Conservation (phyloP, 2,113 vertebrate species). For the Dipodomys stephensi region DNA sequence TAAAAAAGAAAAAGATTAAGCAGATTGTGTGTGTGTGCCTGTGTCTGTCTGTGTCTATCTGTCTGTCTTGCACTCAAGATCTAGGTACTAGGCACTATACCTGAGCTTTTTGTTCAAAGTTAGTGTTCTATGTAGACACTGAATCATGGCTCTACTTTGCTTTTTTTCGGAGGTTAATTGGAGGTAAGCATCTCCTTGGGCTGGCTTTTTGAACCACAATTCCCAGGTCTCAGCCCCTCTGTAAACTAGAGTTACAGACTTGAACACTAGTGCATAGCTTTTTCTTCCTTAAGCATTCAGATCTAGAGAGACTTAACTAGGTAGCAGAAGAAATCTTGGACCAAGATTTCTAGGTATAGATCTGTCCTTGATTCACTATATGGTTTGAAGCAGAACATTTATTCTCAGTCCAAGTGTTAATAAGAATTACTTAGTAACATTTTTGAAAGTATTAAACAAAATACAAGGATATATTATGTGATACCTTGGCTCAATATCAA, state of each 20-base stretch:
- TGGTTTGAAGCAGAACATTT: constrained; percentile 19
- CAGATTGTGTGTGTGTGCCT: not conserved
- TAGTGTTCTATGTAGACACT: no score
- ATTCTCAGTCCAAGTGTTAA: not conserved
- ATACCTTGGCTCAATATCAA: not conserved
- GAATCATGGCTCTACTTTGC: no score
- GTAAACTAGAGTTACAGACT: no score
- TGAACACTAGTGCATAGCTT: no score
- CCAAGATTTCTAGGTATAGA: not conserved
- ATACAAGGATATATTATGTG: not conserved
- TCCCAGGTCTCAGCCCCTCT: no score
- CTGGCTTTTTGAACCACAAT: no score
- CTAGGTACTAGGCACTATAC: no score
- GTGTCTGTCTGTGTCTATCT: no score
- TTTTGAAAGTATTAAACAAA: not conserved
- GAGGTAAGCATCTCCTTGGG: no score
- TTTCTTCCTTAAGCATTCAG: not conserved
- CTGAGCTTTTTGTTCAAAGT: no score
- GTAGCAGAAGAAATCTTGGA: not conserved
- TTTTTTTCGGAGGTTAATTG: no score
- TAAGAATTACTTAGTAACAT: not conserved
- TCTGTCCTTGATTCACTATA: not conserved
- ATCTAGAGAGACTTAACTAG: not conserved
- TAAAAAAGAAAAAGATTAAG: constrained; percentile 43
- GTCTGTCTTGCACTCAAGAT: no score